Percentiles rank a stretch among this genome's conserved stretches.
These are phyloP conservation scores for Drosophila birchii DNA, from an alignment of 2,888 invertebrate genomes.

Conservation along the genomic window DNA sequence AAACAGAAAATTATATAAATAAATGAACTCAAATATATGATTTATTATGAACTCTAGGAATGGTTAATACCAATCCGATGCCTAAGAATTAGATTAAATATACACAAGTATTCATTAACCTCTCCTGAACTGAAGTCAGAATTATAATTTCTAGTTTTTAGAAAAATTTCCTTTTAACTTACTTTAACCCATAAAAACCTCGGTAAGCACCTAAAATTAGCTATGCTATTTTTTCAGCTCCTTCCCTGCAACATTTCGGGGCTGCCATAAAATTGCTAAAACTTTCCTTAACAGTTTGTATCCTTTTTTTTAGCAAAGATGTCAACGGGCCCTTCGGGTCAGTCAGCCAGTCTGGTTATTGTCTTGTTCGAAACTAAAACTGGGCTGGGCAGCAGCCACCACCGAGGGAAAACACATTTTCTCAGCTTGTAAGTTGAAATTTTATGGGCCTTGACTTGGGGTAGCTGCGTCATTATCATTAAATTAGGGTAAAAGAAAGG, in stretches of 20 bases:
- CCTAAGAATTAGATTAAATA: background rate
- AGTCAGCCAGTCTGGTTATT: conserved; percentile 50
- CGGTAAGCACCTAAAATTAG: conserved; percentile 71
- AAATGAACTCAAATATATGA: background rate
- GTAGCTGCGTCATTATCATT: conserved; percentile 69
- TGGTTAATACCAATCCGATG: background rate
- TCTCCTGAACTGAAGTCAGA: no score
- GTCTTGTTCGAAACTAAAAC: conserved; percentile 44
- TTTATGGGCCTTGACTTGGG: conserved; percentile 73
- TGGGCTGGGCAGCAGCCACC: conserved; percentile 46
- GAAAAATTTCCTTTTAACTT: conserved; percentile 1
- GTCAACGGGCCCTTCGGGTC: conserved; percentile 55
- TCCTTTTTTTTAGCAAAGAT: conserved; percentile 50
- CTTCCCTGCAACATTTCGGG: background rate
- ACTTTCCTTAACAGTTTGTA: conserved; percentile 55
- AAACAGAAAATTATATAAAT: background rate
- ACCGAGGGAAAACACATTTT: conserved; percentile 60
- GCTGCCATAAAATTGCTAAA: conserved; percentile 62
- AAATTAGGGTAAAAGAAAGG: conserved; percentile 73
- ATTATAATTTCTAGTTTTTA: background rate
- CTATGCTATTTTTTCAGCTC: conserved; percentile 38
- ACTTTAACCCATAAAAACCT: conserved; percentile 20
- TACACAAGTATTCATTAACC: background rate
- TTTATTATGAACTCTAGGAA: no score
- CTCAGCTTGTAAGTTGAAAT: conserved; percentile 78